These are phyloP conservation scores for Spialia ferax DNA, from an alignment of 2,888 invertebrate species.

Conservation along the genomic window DNA sequence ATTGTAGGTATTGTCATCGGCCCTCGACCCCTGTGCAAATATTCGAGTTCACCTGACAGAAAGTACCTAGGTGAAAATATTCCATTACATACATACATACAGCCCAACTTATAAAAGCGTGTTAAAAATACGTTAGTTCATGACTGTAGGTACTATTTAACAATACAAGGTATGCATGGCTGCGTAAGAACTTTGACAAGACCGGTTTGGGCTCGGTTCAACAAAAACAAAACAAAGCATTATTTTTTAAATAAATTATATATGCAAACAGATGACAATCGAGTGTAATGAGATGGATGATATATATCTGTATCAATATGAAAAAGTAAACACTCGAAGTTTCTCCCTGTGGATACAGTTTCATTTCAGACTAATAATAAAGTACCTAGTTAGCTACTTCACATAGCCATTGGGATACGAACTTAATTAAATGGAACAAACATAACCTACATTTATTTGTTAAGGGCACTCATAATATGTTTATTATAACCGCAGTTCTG, in stretches of 20 bases:
- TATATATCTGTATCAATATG: background rate
- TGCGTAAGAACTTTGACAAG: background rate
- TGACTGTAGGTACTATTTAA: too few relatives aligned
- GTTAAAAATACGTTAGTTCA: slow-evolving; percentile 8
- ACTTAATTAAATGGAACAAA: slow-evolving; percentile 38
- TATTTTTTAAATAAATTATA: background rate
- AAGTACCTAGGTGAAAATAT: too few relatives aligned
- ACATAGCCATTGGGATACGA: slow-evolving; percentile 20
- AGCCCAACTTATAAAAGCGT: too few relatives aligned
- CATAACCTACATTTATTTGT: slow-evolving; percentile 32
- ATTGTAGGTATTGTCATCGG: too few relatives aligned
- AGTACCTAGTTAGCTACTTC: too few relatives aligned
- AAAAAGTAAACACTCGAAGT: background rate
- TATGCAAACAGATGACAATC: background rate
- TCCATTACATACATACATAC: too few relatives aligned
- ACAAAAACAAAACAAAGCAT: slow-evolving; percentile 6
- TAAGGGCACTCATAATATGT: background rate
- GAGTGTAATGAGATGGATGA: background rate
- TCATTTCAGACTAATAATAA: too few relatives aligned
- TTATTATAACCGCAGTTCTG: slow-evolving; percentile 23
- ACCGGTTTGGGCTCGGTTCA: background rate
- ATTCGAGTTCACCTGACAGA: too few relatives aligned
- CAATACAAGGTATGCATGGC: background rate
- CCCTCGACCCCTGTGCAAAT: too few relatives aligned
- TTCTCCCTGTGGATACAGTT: too few relatives aligned